Base-by-base conservation (phyloP, 2,113 vertebrate genomes). In the Myotis yumanensis region DNA sequence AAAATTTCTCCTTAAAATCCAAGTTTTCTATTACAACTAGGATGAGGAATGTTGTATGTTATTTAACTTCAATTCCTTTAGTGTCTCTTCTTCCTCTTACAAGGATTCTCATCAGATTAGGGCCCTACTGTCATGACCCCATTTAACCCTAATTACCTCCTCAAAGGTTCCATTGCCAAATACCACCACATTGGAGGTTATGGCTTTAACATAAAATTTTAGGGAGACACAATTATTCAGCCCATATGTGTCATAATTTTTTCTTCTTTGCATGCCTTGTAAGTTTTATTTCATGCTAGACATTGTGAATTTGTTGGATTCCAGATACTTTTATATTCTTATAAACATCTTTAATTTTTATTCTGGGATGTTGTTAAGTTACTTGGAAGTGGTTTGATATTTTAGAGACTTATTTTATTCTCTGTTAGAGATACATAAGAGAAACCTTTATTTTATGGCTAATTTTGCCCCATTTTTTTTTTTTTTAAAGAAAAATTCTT, bases 11-110 rank as follows among this genome's bases (percentile, higher is more conserved):
- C 71, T 82, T 77, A 96, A 97, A 96, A 90, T 40, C 51, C 96
- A 84, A 95, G 85, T 86, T 64, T 94, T 15, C 1, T 46, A 64
- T 97, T 93, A 81, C 80, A 94, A 68, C 68, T 90, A 97, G 86
- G 8, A 52, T 83, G 75, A 72, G 86, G 83, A 96, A 18, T 48
- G 37, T 62, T 43, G 16, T 54, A 48, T 85, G 62, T 94, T 89
- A 83, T 80, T 89, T 97, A 83, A 79, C 59, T 96, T 94, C 28
- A 35, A 28, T 94, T 97, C 88, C 37, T 96, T 97, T n/a, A 32
- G 20, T 54, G 8, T 75, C 12, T 81, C 12, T 43, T 64, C 11
- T 20, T 90, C 46, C 22, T 82, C 22, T 48, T 91, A 51, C 10
- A 48, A 80, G 16, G 22, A 46, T 28, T 75, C 2, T 4, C 32